phyloP scores from a whole-genome alignment of 35 echinoderm and acorn worm species.

The Eucidaris tribuloides region DNA sequence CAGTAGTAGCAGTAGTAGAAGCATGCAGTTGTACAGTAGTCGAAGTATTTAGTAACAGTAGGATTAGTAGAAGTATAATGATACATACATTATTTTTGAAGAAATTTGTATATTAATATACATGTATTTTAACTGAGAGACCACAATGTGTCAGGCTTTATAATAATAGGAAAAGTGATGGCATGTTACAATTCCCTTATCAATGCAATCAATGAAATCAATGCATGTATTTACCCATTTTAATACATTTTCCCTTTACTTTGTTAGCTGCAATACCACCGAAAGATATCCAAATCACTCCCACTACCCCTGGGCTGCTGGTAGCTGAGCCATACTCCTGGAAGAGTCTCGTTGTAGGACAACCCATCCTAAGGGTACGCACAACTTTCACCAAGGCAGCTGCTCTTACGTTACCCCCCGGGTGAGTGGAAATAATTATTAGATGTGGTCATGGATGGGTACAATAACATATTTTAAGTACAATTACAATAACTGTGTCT shows the following conservation, averaged over 20 bases:
- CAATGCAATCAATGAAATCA: no score
- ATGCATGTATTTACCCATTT: neutral
- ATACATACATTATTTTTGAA: no score
- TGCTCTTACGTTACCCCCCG: conserved; percentile 83
- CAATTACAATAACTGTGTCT: neutral
- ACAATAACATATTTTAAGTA: neutral
- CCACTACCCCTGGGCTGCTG: conserved; percentile 67
- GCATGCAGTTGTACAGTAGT: no score
- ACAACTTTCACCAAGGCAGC: conserved; percentile 91
- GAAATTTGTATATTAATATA: no score
- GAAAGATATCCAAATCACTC: conserved; percentile 55
- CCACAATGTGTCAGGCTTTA: no score
- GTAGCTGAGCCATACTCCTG: conserved; percentile 99
- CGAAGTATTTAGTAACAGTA: no score
- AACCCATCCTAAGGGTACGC: conserved; percentile 88
- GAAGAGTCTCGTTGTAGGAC: conserved; percentile 98
- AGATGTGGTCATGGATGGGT: neutral
- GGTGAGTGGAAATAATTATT: conserved; percentile 66
- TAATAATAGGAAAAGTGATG: no score
- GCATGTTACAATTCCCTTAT: no score
- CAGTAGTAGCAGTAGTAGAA: no score
- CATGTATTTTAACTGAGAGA: no score
- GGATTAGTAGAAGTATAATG: no score
- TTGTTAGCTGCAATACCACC: conserved; percentile 41
- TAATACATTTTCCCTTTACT: neutral